These are phyloP conservation scores for Corapipo altera DNA, from an alignment of 2,113 vertebrate genomes.

Conservation along the genomic window DNA sequence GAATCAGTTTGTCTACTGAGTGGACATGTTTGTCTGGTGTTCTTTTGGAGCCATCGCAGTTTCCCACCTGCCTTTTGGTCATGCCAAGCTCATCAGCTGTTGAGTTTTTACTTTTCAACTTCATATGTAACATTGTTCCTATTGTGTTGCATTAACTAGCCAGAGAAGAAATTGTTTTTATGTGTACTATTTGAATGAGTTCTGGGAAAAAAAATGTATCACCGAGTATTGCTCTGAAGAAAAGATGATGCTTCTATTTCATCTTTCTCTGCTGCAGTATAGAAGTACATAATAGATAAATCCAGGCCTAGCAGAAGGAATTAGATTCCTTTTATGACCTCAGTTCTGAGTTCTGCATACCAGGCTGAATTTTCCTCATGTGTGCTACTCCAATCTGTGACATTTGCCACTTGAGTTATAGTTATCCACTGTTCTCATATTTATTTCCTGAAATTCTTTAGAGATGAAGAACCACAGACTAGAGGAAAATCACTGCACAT, in stretches of 20 bases:
- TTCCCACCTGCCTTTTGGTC: not conserved
- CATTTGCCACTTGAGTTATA: not conserved
- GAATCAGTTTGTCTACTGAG: not conserved
- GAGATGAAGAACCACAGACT: not conserved
- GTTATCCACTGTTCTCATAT: not conserved
- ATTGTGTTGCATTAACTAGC: not conserved
- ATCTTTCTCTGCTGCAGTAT: not conserved
- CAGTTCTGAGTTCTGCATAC: not conserved
- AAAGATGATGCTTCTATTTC: not conserved
- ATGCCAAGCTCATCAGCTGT: not conserved
- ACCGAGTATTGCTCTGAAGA: not conserved
- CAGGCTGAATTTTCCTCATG: not conserved
- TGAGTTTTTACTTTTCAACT: not conserved
- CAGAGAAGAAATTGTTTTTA: not conserved
- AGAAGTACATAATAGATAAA: not conserved
- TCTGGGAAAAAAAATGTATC: not conserved
- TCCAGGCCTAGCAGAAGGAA: not conserved
- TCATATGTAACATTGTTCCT: not conserved
- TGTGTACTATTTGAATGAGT: not conserved
- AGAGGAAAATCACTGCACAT: not conserved
- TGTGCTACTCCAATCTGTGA: not conserved
- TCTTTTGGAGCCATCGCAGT: not conserved
- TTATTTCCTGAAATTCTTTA: not conserved
- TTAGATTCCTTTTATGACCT: not conserved
- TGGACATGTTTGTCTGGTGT: not conserved